These are phyloP conservation scores for Gryon sp. DNA, from an alignment of 1,140 invertebrate species.

Conservation along the genomic window DNA sequence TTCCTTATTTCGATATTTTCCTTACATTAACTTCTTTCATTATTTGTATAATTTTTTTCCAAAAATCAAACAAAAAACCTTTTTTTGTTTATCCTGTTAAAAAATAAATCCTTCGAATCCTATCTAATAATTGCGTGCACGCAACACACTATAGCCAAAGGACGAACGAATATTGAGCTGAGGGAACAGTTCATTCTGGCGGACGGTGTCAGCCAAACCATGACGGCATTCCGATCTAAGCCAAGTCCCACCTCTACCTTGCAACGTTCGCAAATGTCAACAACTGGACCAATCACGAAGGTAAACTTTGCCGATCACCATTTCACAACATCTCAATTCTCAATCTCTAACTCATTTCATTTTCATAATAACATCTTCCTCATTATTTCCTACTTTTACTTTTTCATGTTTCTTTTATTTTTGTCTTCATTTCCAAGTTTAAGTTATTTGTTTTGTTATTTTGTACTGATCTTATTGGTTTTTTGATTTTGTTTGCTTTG, in stretches of 20 bases:
- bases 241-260: conserved; percentile 87
- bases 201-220: conserved; percentile 97
- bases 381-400: conserved; percentile 31
- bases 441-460: no score
- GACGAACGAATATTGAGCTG: conserved; percentile 99
- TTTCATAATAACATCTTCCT: no score
- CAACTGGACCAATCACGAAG: conserved; percentile 95
- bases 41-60: no score
- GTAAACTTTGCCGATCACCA: conserved; percentile 80
- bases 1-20: no score
- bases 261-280: conserved; percentile 82
- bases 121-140: conserved; percentile 79
- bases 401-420: not conserved
- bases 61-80: no score
- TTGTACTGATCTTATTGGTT: no score
- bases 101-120: conserved; percentile 66
- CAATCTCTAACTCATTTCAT: no score
- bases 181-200: conserved; percentile 99
- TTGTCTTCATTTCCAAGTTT: no score
- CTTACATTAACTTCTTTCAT: no score
- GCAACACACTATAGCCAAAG: conserved; percentile 91
- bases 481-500: no score
- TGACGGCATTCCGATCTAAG: conserved; percentile 96
- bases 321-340: conserved; percentile 2
- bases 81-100: not conserved